Conservation (phyloP, 2,797 vertebrate genomes). For the Melanotaenia nigrans region DNA sequence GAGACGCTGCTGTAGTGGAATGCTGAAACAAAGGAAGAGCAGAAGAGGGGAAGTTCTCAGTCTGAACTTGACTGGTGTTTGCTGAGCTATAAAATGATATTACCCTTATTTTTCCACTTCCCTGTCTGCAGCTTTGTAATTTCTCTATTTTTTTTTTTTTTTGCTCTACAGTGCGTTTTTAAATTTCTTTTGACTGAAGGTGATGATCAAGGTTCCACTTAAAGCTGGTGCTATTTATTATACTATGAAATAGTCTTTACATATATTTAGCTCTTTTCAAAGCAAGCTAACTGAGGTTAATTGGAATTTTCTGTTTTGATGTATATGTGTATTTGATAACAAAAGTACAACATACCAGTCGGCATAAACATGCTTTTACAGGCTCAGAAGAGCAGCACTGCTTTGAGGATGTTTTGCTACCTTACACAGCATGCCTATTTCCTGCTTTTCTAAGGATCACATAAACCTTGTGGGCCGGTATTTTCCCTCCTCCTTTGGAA, state of each 20-base stretch:
- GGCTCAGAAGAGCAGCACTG: slow-evolving; percentile 10
- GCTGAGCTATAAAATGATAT: slow-evolving; percentile 44
- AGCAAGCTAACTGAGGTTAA: background rate
- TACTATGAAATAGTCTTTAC: slow-evolving; percentile 4
- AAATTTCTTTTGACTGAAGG: slow-evolving; percentile 6
- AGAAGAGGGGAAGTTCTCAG: slow-evolving; percentile 34
- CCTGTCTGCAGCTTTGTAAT: slow-evolving; percentile 37
- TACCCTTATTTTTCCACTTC: slow-evolving; percentile 44
- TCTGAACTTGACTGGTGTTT: slow-evolving; percentile 24
- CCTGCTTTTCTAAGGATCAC: slow-evolving; percentile 66
- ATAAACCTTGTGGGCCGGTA: slow-evolving; percentile 46
- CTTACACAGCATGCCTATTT: slow-evolving; percentile 59
- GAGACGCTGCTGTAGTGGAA: slow-evolving; percentile 9
- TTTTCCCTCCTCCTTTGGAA: slow-evolving; percentile 52
- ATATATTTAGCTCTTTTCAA: slow-evolving; percentile 6
- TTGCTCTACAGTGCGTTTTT: slow-evolving; percentile 2
- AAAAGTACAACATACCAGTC: background rate
- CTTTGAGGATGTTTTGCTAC: slow-evolving; percentile 59
- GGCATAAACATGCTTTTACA: slow-evolving; percentile 3
- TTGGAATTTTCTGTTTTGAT: background rate
- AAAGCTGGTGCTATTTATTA: slow-evolving; percentile 1
- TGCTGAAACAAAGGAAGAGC: slow-evolving; percentile 7
- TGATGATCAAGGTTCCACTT: slow-evolving; percentile 10
- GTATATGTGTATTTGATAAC: background rate
- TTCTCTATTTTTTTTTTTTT: background rate